A percentile compares a stretch with the other conserved stretches of the same genome.
Evolutionary conservation across 2,888 invertebrate genomes (phyloP).

Genomic region (Falcaria lacertinaria): DNA sequence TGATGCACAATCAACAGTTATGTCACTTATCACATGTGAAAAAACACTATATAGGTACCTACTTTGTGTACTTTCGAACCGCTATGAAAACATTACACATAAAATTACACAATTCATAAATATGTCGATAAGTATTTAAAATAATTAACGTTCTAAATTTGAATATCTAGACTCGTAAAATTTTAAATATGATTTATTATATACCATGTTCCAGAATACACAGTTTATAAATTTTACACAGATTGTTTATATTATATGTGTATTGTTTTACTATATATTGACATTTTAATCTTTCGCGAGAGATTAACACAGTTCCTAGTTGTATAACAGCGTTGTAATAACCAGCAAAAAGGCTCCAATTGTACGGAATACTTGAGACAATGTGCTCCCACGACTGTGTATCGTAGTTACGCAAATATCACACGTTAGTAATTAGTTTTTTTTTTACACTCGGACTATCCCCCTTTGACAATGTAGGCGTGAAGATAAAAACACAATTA

Average conservation of each 20-base stretch:
- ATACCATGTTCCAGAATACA: neutral
- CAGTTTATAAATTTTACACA: no score
- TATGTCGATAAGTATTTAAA: constrained; percentile 3
- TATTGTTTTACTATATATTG: no score
- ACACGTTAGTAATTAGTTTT: constrained; percentile 48
- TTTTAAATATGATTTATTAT: no score
- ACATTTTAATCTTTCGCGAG: constrained; percentile 13
- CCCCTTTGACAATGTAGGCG: constrained; percentile 48
- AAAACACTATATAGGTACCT: constrained; percentile 17
- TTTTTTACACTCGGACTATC: constrained; percentile 55
- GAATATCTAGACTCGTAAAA: no score
- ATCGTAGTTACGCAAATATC: constrained; percentile 57
- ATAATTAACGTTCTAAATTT: neutral
- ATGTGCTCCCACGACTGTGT: constrained; percentile 45
- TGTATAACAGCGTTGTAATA: constrained; percentile 52
- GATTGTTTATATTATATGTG: no score
- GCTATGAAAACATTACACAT: constrained; percentile 11
- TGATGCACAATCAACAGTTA: constrained; percentile 31
- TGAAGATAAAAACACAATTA: constrained; percentile 40
- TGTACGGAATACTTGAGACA: constrained; percentile 26
- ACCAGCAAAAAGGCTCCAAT: neutral
- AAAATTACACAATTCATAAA: neutral
- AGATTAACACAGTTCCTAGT: constrained; percentile 40
- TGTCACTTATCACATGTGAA: constrained; percentile 38
- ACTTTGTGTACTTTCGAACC: constrained; percentile 38